Percentiles rank a stretch among this genome's conserved stretches.
phyloP scores from a whole-genome alignment of 2,888 invertebrate genomes.

The Drosophila cyrtoloma region DNA sequence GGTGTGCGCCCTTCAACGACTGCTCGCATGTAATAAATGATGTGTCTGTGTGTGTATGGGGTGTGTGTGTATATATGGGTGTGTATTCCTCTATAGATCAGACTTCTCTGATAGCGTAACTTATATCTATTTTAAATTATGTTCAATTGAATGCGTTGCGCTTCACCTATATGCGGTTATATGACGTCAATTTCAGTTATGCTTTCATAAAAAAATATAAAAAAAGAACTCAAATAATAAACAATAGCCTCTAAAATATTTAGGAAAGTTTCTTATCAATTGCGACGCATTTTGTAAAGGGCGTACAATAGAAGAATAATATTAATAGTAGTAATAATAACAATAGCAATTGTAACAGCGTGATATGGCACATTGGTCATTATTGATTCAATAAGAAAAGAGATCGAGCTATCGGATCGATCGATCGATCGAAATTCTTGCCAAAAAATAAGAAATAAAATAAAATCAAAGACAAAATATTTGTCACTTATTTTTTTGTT shows the following conservation, averaged over 20 bases:
- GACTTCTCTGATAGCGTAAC: slow-evolving; percentile 59
- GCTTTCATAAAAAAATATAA: slow-evolving; percentile 14
- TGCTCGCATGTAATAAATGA: slow-evolving; percentile 31
- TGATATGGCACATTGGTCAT: slow-evolving; percentile 44
- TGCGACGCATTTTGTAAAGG: slow-evolving; percentile 55
- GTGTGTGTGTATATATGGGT: slow-evolving; percentile 6
- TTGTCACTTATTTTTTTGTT: slow-evolving; percentile 18
- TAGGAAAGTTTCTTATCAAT: slow-evolving; percentile 54
- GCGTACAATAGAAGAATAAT: slow-evolving; percentile 21
- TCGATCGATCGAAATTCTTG: slow-evolving; percentile 54
- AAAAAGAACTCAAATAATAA: slow-evolving; percentile 41
- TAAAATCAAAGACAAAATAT: slow-evolving; percentile 35
- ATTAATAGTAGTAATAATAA: slow-evolving; percentile 34
- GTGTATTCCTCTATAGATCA: slow-evolving; percentile 53
- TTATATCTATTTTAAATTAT: slow-evolving; percentile 78
- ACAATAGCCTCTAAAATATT: slow-evolving; percentile 60
- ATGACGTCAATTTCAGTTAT: slow-evolving; percentile 62
- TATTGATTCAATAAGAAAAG: slow-evolving; percentile 56
- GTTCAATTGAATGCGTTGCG: slow-evolving; percentile 72
- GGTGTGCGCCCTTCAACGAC: slow-evolving; percentile 58
- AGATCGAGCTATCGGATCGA: slow-evolving; percentile 47
- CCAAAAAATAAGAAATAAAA: slow-evolving; percentile 5
- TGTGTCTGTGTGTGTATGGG: slow-evolving; percentile 3
- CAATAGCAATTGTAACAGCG: slow-evolving; percentile 19
- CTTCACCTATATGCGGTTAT: slow-evolving; percentile 62